Conservation (phyloP, 2,113 vertebrate species). For the Oryzias melastigma region DNA sequence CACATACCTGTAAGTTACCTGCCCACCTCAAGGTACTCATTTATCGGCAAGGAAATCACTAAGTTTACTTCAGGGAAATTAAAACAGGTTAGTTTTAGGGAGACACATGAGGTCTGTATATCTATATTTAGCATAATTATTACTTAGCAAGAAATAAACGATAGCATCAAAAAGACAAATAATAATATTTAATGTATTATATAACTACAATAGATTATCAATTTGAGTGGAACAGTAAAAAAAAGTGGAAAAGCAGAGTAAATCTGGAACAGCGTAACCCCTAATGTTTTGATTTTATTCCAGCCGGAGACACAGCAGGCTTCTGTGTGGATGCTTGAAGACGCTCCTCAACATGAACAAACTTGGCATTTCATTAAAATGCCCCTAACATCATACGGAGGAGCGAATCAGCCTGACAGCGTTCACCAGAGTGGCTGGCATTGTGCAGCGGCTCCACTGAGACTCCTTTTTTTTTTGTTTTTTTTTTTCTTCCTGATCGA, state of each 20-base stretch:
- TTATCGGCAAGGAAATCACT: no score
- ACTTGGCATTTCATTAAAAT: conserved; percentile 51
- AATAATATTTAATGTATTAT: conserved; percentile 36
- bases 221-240: conserved; percentile 1
- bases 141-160: not conserved
- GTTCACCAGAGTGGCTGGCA: not conserved
- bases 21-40: no score
- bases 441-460: conserved; percentile 13
- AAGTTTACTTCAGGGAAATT: conserved; percentile 23
- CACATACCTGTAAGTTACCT: not conserved
- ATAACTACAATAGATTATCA: conserved; percentile 14
- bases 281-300: conserved; percentile 16
- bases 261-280: no score
- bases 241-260: no score
- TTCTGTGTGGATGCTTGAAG: conserved; percentile 19
- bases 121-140: not conserved
- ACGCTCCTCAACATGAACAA: conserved; percentile 34
- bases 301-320: conserved; percentile 19
- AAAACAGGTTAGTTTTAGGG: conserved; percentile 3
- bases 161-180: conserved; percentile 1
- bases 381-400: conserved; percentile 8
- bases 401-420: conserved; percentile 40
- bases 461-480: conserved; percentile 11
- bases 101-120: not conserved
- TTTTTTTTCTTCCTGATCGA: conserved; percentile 7